Evolutionary conservation across 2,113 vertebrate species (phyloP), one percentile per base, ranked within the genome.

Genomic region (Accipiter virgatus): DNA sequence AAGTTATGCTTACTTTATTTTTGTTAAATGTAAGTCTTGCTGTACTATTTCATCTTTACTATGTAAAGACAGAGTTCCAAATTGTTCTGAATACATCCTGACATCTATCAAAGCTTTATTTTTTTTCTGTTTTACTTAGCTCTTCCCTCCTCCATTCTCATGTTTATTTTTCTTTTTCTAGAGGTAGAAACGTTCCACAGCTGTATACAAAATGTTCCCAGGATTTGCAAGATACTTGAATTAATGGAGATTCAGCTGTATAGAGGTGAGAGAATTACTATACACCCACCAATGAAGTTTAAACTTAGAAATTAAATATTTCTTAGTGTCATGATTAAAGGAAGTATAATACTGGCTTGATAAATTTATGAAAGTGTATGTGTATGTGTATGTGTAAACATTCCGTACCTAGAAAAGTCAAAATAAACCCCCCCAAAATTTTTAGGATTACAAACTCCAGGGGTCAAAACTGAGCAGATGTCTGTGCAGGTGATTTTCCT

Each of bases 61-160:
- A 16, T n/a, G 38, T 45, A 72, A 58, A 29, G 61, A 59, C 10
- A 59, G n/a, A 62, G 13, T 10, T 55, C 16, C 52, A 90, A 82
- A 62, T 71, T 88, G 3, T 45, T 58, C 26, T 80, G 10, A 2
- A 7, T 59, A 29, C 6, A 45, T 36, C 6, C 20, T 74, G 48
- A 43, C 7, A 90, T 43, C 17, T 11, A 36, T n/a, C 13, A 36
- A 47, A 43, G 14, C 3, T 84, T 61, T 68, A 6, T 13, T 58
- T 87, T 59, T 59, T 42, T 34, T 40, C 23, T 32, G 10, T 11
- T 70, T 52, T n/a, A 26, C 11, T 66, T 48, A 61, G 10, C 2
- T 65, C 6, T 22, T 3, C 11, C 20, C 47, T 21, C 20, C 10
- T 1, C 15, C 8, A 42, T 32, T 2, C 26, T 47, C 20, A 0